Evolutionary conservation across 2,113 vertebrate species (phyloP).

Genomic region (Cinclus mexicanus): DNA sequence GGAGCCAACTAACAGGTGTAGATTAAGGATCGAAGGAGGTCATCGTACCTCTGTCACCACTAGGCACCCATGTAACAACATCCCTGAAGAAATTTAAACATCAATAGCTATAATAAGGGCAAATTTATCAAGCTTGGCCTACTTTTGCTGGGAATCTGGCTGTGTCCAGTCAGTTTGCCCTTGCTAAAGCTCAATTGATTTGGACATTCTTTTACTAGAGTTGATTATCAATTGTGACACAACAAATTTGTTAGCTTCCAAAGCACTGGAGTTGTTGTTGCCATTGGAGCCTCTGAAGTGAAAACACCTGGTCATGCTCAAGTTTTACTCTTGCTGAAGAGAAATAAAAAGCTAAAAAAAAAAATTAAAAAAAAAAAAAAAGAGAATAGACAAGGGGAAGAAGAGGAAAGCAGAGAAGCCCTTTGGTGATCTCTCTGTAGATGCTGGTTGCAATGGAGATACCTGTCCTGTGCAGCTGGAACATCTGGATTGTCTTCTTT

Average conservation of each 20-base stretch:
- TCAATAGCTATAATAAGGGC: conserved; percentile 91
- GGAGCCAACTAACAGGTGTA: conserved; percentile 98
- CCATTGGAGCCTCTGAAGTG: conserved; percentile 64
- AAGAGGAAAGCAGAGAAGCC: background rate
- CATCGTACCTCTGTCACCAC: conserved; percentile 89
- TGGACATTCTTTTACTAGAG: conserved; percentile 85
- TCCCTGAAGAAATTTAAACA: conserved; percentile 91
- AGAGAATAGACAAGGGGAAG: background rate
- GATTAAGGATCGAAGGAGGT: conserved; percentile 98
- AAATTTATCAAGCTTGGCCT: conserved; percentile 87
- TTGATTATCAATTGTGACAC: conserved; percentile 88
- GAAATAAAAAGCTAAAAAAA: background rate
- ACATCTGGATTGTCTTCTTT: conserved; percentile 49
- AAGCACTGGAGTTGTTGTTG: conserved; percentile 66
- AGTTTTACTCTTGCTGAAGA: conserved; percentile 19
- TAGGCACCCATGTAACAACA: conserved; percentile 88
- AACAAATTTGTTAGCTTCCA: conserved; percentile 83
- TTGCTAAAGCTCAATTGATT: conserved; percentile 86
- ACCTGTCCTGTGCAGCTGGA: background rate
- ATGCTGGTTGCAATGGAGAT: background rate
- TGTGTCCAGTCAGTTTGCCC: conserved; percentile 78
- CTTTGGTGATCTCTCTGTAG: background rate
- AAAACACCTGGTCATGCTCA: conserved; percentile 70
- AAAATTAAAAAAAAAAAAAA: rapidly evolving
- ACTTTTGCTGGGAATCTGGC: conserved; percentile 76